Evolutionary conservation across 1,140 invertebrate species (phyloP).

Genomic region (Littorina saxatilis): DNA sequence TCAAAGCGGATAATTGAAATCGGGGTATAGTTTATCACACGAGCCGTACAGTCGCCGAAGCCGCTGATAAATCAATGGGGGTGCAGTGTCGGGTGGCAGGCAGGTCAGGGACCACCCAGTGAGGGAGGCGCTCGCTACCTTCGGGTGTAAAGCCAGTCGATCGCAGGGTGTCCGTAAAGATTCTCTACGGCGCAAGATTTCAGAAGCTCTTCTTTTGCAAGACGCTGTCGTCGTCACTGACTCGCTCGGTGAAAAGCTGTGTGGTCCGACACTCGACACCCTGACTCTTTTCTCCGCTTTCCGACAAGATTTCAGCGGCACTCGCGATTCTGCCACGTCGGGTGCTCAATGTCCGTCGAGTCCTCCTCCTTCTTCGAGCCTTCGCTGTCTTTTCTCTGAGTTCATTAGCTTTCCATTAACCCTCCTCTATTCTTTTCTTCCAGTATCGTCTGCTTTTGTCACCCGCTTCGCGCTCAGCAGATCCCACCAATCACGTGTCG

Average conservation of each 20-base stretch:
- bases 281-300: too few relatives aligned
- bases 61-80: background rate
- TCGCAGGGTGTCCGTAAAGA: too few relatives aligned
- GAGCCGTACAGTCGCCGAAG: background rate
- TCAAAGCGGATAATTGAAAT: conserved; percentile 15
- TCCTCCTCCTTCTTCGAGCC: background rate
- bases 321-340: background rate
- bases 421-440: background rate
- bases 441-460: conserved; percentile 9
- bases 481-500: conserved; percentile 26
- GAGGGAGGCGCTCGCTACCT: background rate
- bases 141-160: too few relatives aligned
- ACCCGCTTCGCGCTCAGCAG: background rate
- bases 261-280: too few relatives aligned
- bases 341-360: background rate
- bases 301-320: too few relatives aligned
- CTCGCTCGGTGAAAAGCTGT: too few relatives aligned
- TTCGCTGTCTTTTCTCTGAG: background rate
- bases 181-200: too few relatives aligned
- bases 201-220: too few relatives aligned
- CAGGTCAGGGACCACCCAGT: conserved; percentile 9
- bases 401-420: background rate
- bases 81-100: background rate
- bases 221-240: too few relatives aligned
- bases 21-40: conserved; percentile 5